Evolutionary conservation across 2,888 invertebrate genomes (phyloP).

Genomic region (Baccha elongata): DNA sequence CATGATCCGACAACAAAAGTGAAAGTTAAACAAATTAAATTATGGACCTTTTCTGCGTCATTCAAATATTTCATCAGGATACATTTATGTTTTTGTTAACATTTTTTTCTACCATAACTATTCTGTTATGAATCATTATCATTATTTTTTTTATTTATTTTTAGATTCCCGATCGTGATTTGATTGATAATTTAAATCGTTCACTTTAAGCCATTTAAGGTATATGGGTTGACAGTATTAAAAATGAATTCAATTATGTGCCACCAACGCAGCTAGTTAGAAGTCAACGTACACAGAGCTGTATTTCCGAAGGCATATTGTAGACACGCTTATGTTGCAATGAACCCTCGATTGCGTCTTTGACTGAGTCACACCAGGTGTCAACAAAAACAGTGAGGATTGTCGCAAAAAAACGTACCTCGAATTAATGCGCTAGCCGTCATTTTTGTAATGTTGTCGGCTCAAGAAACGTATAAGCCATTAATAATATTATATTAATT

Average conservation of each 20-base stretch:
- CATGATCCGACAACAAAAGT: constrained; percentile 1
- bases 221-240: not conserved
- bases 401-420: not conserved
- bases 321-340: constrained; percentile 55
- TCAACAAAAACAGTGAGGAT: not conserved
- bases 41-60: constrained; percentile 1
- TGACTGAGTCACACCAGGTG: constrained; percentile 5
- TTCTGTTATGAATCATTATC: constrained; percentile 6
- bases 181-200: constrained; percentile 21
- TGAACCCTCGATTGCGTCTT: constrained; percentile 46
- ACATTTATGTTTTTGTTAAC: not conserved
- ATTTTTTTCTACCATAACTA: not conserved
- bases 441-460: not conserved
- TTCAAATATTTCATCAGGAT: constrained; percentile 8
- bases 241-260: not conserved
- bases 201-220: not conserved
- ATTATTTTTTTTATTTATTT: not conserved
- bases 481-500: constrained; percentile 23
- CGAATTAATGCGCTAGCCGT: not conserved
- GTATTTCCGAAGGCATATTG: not conserved
- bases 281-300: constrained; percentile 34
- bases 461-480: not conserved
- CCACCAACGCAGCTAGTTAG: not conserved
- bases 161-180: not conserved
- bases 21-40: not conserved